Conservation (phyloP, 1,140 invertebrate genomes). For the Aphaenogaster rudis region DNA sequence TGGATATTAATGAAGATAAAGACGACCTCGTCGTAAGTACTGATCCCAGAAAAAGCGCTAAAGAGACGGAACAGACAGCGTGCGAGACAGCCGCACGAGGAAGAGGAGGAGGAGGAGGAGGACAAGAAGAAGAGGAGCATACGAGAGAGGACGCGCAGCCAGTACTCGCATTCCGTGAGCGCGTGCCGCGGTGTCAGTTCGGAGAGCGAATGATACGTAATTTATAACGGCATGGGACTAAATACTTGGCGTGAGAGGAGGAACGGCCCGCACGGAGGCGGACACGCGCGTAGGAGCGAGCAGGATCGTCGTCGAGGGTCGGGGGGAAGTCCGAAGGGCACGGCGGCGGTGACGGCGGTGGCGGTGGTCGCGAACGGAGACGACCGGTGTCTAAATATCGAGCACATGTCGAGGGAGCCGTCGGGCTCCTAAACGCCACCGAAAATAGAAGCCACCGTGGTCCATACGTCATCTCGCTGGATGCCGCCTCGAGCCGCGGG, state of each 20-base stretch:
- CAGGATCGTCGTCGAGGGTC: conserved; percentile 5
- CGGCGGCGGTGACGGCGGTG: conserved; percentile 20
- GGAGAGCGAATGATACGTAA: conserved; percentile 78
- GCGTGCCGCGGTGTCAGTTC: conserved; percentile 77
- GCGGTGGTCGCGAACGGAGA: conserved; percentile 59
- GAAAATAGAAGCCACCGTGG: conserved; percentile 75
- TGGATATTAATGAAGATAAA: conserved; percentile 58
- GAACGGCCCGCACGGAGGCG: not conserved
- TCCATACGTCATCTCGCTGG: conserved; percentile 74
- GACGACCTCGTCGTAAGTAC: conserved; percentile 28
- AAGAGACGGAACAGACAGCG: conserved; percentile 68
- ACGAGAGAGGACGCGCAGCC: conserved; percentile 43
- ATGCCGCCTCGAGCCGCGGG: conserved; percentile 46
- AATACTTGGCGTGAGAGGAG: conserved; percentile 61
- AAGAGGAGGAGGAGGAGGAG: conserved; percentile 6
- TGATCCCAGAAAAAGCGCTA: conserved; percentile 57
- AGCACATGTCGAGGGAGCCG: conserved; percentile 72
- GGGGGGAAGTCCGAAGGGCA: conserved; percentile 18
- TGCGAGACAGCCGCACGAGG: conserved; percentile 21
- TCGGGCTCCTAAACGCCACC: conserved; percentile 71
- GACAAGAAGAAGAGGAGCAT: conserved; percentile 20
- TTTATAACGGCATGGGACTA: conserved; percentile 77
- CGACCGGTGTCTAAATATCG: conserved; percentile 77
- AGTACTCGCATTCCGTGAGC: conserved; percentile 75
- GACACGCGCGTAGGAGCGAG: conserved; percentile 17